Evolutionary conservation across 2,113 vertebrate species (phyloP).

Genomic region (Pedionomus torquatus): DNA sequence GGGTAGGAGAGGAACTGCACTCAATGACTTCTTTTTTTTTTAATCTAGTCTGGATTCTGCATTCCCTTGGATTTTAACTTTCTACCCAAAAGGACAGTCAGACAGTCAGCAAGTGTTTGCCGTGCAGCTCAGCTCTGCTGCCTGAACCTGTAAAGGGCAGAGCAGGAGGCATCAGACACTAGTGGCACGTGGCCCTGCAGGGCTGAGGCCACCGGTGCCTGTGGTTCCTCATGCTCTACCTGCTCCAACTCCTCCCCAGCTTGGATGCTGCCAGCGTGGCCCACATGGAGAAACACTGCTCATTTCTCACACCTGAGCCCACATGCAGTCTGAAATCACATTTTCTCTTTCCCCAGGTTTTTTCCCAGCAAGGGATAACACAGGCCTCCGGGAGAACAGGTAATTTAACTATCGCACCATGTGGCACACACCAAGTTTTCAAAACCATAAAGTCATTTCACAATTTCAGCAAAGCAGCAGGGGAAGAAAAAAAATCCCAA

Average conservation of each 20-base stretch:
- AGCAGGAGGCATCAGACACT: background rate
- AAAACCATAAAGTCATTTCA: background rate
- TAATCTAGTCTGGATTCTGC: background rate
- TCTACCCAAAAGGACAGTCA: background rate
- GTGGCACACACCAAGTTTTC: background rate
- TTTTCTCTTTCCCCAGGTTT: background rate
- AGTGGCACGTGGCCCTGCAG: background rate
- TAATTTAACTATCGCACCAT: background rate
- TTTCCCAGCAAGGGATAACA: slow-evolving; percentile 40
- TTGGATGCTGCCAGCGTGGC: background rate
- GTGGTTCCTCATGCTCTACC: background rate
- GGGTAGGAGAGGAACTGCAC: background rate
- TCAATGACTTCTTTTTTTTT: background rate
- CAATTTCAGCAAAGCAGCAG: background rate
- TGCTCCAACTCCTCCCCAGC: background rate
- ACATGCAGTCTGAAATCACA: slow-evolving; percentile 1
- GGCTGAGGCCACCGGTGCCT: background rate
- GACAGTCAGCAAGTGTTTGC: background rate
- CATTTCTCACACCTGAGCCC: background rate
- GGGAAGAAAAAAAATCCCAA: background rate
- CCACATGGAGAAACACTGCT: background rate
- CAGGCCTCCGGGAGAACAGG: slow-evolving; percentile 19
- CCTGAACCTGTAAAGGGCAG: background rate
- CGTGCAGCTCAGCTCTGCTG: background rate
- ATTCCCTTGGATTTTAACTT: background rate